Evolutionary conservation across 2,888 invertebrate species (phyloP).

Genomic region (Hemaris fuciformis): DNA sequence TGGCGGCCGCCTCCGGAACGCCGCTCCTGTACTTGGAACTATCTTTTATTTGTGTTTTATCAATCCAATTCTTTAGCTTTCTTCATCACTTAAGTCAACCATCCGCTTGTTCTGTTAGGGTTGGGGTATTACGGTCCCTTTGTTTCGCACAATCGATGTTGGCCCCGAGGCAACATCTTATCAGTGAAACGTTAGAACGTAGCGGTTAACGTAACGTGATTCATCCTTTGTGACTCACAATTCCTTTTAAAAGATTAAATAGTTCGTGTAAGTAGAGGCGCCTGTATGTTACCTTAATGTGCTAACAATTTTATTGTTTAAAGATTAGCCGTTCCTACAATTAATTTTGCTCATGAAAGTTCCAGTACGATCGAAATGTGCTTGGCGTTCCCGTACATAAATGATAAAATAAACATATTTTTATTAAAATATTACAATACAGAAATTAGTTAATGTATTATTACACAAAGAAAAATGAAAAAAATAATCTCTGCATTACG

Average conservation of each 20-base stretch:
- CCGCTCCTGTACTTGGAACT: constrained; percentile 53
- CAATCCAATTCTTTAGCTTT: constrained; percentile 35
- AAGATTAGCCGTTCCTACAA: neutral
- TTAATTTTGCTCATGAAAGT: neutral
- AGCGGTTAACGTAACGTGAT: constrained; percentile 57
- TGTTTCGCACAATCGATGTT: constrained; percentile 44
- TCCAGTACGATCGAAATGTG: too few relatives aligned
- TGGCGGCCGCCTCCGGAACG: constrained; percentile 58
- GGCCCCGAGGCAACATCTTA: constrained; percentile 53
- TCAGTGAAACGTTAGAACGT: constrained; percentile 58
- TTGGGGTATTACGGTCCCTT: constrained; percentile 35
- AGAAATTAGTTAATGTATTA: too few relatives aligned
- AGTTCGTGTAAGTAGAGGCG: constrained; percentile 2
- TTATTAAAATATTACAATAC: too few relatives aligned
- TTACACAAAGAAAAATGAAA: neutral
- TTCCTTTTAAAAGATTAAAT: constrained; percentile 8
- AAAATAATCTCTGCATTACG: neutral
- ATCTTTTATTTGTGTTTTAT: constrained; percentile 39
- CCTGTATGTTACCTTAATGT: neutral
- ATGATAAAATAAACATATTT: too few relatives aligned
- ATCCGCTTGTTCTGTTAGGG: neutral
- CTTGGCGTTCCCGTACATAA: too few relatives aligned
- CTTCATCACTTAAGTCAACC: constrained; percentile 20
- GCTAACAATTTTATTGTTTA: neutral
- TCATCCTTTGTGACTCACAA: constrained; percentile 39